Percentiles rank a stretch among this genome's conserved stretches.
phyloP scores from a whole-genome alignment of 2,888 invertebrate species.

The Yponomeuta sedellus region DNA sequence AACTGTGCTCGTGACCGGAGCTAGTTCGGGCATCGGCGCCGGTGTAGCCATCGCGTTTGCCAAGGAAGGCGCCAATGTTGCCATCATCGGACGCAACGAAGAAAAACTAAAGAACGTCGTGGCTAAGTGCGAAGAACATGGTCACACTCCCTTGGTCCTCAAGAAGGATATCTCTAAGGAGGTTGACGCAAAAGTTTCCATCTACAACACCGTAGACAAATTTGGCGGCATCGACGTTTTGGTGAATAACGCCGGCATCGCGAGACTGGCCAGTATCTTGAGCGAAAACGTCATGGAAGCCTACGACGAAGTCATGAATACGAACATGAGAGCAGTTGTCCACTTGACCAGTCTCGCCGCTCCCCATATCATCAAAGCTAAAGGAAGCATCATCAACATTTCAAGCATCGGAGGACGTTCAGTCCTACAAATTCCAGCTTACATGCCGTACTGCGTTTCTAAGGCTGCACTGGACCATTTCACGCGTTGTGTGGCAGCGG shows the following conservation, averaged over 20 bases:
- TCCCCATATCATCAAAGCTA: conserved; percentile 35
- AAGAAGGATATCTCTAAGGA: conserved; percentile 37
- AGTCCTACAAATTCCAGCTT: conserved; percentile 12
- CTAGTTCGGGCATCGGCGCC: conserved; percentile 48
- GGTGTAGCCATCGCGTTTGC: conserved; percentile 37
- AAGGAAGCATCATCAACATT: conserved; percentile 40
- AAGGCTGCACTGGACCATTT: conserved; percentile 86
- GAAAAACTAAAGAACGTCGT: conserved; percentile 29
- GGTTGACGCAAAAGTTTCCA: conserved; percentile 28
- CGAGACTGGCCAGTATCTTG: conserved; percentile 22
- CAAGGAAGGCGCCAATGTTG: conserved; percentile 35
- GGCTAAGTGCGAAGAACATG: conserved; percentile 26
- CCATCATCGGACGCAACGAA: conserved; percentile 35
- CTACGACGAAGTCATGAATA: conserved; percentile 35
- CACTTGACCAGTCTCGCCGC: conserved; percentile 32
- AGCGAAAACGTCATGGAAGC: conserved; percentile 29
- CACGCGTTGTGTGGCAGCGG: conserved; percentile 81
- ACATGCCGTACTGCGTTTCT: conserved; percentile 77
- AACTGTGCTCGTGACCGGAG: conserved; percentile 42
- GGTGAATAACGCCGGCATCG: conserved; percentile 41
- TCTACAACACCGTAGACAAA: conserved; percentile 32
- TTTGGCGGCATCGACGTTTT: conserved; percentile 40
- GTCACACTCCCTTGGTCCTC: conserved; percentile 28
- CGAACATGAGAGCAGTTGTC: conserved; percentile 35
- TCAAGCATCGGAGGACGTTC: conserved; percentile 33